Conservation (phyloP, 2,888 invertebrate species). For the Drosophila setosimentum region DNA sequence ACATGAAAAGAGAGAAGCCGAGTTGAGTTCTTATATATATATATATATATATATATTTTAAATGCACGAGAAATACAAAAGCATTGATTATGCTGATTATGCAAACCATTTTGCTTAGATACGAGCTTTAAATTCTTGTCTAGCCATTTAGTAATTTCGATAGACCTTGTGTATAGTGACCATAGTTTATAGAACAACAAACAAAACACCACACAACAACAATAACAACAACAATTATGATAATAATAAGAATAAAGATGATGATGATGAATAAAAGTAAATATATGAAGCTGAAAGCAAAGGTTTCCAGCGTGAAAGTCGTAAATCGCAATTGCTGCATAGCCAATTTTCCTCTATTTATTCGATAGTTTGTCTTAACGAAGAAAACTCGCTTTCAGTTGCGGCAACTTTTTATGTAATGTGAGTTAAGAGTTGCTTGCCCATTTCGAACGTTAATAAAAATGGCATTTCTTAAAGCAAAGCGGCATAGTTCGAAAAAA, state of each 20-base stretch:
- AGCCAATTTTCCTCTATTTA: constrained; percentile 55
- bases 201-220: constrained; percentile 22
- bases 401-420: constrained; percentile 40
- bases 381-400: constrained; percentile 56
- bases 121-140: constrained; percentile 49
- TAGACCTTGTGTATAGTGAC: constrained; percentile 51
- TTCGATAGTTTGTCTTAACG: constrained; percentile 38
- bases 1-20: constrained; percentile 1
- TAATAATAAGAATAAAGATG: constrained; percentile 14
- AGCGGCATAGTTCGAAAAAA: constrained; percentile 6
- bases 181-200: constrained; percentile 41
- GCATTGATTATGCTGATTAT: constrained; percentile 1
- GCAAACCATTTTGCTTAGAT: constrained; percentile 25
- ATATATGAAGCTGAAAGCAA: constrained; percentile 37
- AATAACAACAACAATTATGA: constrained; percentile 32
- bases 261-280: constrained; percentile 18
- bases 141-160: constrained; percentile 38
- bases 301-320: constrained; percentile 58
- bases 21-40: constrained; percentile 26
- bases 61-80: constrained; percentile 3
- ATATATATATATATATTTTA: constrained; percentile 6
- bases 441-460: constrained; percentile 29
- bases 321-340: constrained; percentile 39
- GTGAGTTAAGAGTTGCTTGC: constrained; percentile 45
- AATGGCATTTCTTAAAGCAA: constrained; percentile 65